phyloP scores from a whole-genome alignment of 2,113 vertebrate species.

The Caracal caracal region DNA sequence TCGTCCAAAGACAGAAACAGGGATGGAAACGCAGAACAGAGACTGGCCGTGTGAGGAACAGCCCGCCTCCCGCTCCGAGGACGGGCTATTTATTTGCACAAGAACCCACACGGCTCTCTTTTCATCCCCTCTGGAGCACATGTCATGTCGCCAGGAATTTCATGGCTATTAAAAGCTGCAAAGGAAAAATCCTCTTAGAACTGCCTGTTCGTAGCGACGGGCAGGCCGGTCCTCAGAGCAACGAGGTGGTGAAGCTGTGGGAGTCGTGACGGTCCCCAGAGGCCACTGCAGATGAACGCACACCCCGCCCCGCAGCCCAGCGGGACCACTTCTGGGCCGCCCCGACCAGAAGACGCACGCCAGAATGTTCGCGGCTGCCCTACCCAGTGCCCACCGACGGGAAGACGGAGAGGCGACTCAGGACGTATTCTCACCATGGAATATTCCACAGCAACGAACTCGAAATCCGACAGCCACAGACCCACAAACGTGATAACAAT shows the following conservation, averaged over 20 bases:
- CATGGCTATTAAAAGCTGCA: not conserved
- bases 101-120: constrained; percentile 31
- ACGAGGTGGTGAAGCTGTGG: not conserved
- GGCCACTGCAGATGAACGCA: rapidly evolving
- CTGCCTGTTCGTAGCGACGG: rapidly evolving
- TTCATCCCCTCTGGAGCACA: constrained; percentile 1
- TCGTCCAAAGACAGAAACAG: not conserved
- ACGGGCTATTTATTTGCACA: constrained; percentile 64
- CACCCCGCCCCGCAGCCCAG: not conserved
- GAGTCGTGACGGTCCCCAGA: not conserved
- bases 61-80: not conserved
- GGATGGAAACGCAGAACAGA: not conserved
- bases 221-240: not conserved
- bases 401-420: not conserved
- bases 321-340: not conserved
- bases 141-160: not conserved
- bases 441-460: not conserved
- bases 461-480: rapidly evolving
- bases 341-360: not conserved
- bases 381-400: rapidly evolving
- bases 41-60: rapidly evolving
- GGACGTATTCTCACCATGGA: rapidly evolving
- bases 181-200: constrained; percentile 42
- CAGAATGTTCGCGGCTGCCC: rapidly evolving
- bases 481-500: not conserved